phyloP scores from a whole-genome alignment of 2,888 invertebrate species.

The Calliscelio sp. region DNA sequence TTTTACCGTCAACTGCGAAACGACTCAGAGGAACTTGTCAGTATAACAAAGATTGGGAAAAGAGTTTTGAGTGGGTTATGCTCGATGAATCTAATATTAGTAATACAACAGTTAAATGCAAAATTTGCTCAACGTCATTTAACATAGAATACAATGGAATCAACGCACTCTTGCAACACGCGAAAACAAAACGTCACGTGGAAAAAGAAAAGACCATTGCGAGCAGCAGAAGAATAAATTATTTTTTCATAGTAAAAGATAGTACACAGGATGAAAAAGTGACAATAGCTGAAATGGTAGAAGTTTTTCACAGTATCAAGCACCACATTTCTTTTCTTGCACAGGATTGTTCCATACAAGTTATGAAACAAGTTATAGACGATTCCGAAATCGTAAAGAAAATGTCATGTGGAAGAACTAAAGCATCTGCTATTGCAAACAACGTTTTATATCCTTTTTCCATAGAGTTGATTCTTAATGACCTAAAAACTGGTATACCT shows the following conservation, averaged over 20 bases:
- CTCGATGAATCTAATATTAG: background rate
- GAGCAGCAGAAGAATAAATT: background rate
- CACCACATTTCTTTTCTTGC: constrained; percentile 28
- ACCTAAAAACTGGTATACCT: constrained; percentile 1
- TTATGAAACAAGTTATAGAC: constrained; percentile 13
- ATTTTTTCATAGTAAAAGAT: constrained; percentile 21
- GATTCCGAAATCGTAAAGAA: constrained; percentile 24
- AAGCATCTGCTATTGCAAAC: constrained; percentile 11
- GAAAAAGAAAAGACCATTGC: background rate
- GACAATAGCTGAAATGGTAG: constrained; percentile 12
- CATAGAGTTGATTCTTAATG: background rate
- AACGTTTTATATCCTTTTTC: constrained; percentile 5
- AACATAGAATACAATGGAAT: background rate
- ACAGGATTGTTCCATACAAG: constrained; percentile 8
- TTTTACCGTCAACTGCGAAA: too few species aligned
- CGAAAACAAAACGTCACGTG: background rate
- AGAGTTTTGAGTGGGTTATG: background rate
- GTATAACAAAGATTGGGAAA: constrained; percentile 13
- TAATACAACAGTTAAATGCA: constrained; percentile 1
- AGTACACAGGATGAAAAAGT: constrained; percentile 9
- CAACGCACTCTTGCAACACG: background rate
- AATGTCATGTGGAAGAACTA: constrained; percentile 22
- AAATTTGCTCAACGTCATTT: background rate
- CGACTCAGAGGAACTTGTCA: background rate
- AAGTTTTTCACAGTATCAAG: constrained; percentile 7